Conservation (phyloP, 2,888 invertebrate species). For the Venustoraphidia nigricollis region DNA sequence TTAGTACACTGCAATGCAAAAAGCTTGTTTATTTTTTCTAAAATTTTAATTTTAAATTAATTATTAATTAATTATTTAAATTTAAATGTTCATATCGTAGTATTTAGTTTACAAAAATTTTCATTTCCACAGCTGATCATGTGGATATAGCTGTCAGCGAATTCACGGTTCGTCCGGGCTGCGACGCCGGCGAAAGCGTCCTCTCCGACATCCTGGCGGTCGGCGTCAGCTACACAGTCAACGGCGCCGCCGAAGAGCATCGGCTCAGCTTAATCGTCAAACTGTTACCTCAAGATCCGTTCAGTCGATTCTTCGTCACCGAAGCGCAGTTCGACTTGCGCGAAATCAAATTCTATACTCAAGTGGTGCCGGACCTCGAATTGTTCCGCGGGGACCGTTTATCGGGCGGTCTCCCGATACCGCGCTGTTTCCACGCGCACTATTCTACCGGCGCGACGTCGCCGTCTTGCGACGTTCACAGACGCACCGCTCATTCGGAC, state of each 20-base stretch:
- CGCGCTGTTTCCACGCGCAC: slow-evolving; percentile 51
- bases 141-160: slow-evolving; percentile 28
- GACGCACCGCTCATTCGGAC: too few relatives aligned
- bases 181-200: slow-evolving; percentile 53
- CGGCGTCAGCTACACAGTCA: slow-evolving; percentile 44
- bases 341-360: slow-evolving; percentile 69
- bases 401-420: slow-evolving; percentile 39
- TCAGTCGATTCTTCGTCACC: slow-evolving; percentile 63
- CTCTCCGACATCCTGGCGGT: slow-evolving; percentile 67
- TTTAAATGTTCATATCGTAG: too few relatives aligned
- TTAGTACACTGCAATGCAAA: too few relatives aligned
- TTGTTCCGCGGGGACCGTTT: slow-evolving; percentile 37
- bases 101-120: too few relatives aligned
- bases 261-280: slow-evolving; percentile 49
- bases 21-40: too few relatives aligned
- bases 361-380: slow-evolving; percentile 55
- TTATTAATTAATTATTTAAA: too few relatives aligned
- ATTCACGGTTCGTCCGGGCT: slow-evolving; percentile 38
- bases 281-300: slow-evolving; percentile 62
- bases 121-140: neutral
- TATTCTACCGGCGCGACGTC: slow-evolving; percentile 31
- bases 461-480: too few relatives aligned
- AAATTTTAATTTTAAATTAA: too few relatives aligned
- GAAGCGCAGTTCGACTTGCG: slow-evolving; percentile 70
- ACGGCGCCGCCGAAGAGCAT: slow-evolving; percentile 16